These are phyloP conservation scores for Zeugodacus cucurbitae DNA, from an alignment of 1,140 invertebrate species.

Conservation along the genomic window DNA sequence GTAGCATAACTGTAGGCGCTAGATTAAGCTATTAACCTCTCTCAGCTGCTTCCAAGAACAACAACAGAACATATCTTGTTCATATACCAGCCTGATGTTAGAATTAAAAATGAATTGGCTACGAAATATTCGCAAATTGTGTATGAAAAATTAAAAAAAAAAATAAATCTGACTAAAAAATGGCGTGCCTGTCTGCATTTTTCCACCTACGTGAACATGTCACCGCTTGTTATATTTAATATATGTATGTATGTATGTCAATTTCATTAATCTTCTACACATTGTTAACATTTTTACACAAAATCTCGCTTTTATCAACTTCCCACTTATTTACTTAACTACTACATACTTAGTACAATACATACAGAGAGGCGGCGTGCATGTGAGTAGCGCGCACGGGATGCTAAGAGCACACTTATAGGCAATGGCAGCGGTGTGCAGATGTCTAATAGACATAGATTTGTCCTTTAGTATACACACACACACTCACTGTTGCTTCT, in stretches of 20 bases:
- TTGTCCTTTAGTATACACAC: not conserved
- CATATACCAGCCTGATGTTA: not conserved
- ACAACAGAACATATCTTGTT: not conserved
- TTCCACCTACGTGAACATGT: too few relatives aligned
- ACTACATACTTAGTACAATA: constrained; percentile 15
- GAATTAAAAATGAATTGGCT: too few relatives aligned
- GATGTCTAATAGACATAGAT: not conserved
- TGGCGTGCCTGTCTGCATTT: too few relatives aligned
- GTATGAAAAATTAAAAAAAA: not conserved
- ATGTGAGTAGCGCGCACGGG: not conserved
- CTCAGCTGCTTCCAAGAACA: not conserved
- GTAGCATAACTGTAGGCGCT: too few relatives aligned
- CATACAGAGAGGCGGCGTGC: not conserved
- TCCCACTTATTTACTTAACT: not conserved
- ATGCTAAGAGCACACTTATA: not conserved
- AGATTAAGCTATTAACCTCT: not conserved
- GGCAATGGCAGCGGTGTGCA: not conserved
- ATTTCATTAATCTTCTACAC: not conserved
- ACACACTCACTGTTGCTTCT: not conserved
- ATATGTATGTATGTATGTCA: not conserved
- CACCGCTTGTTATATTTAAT: not conserved
- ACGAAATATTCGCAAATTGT: not conserved
- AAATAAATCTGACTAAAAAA: too few relatives aligned
- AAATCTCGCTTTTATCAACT: not conserved
- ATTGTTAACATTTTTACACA: not conserved